Percentiles rank a stretch among this genome's conserved stretches.
phyloP scores from a whole-genome alignment of 2,888 invertebrate species.

The Harmothoe impar region DNA sequence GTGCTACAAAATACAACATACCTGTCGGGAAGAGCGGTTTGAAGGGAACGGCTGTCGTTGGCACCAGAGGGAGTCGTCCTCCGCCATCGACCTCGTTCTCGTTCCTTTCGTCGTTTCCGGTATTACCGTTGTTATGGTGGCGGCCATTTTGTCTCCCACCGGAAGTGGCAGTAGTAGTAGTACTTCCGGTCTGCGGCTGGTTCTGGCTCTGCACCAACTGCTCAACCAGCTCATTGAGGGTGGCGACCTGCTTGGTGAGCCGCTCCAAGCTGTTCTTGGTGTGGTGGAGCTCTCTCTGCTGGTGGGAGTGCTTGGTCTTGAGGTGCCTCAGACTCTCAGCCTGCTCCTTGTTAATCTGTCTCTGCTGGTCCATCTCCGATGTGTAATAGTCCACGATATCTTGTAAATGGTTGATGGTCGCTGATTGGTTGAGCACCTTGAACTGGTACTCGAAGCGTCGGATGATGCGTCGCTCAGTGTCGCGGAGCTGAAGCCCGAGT shows the following conservation, averaged over 20 bases:
- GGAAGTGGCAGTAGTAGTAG: background rate
- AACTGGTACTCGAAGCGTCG: conserved; percentile 36
- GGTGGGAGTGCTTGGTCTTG: conserved; percentile 30
- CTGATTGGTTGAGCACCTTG: conserved; percentile 56
- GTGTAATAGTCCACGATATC: conserved; percentile 50
- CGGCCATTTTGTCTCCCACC: background rate
- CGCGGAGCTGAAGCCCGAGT: background rate
- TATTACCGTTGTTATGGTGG: background rate
- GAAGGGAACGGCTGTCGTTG: conserved; percentile 48
- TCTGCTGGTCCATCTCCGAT: conserved; percentile 41
- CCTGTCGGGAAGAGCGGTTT: conserved; percentile 52
- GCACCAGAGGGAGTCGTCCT: background rate
- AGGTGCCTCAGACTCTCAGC: background rate
- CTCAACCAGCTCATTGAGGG: conserved; percentile 36
- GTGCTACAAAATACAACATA: background rate
- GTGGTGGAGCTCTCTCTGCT: conserved; percentile 34
- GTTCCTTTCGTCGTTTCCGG: background rate
- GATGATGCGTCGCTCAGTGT: conserved; percentile 50
- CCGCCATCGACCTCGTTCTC: conserved; percentile 38
- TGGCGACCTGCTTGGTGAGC: background rate
- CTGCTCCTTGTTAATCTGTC: conserved; percentile 7
- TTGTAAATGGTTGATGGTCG: conserved; percentile 56
- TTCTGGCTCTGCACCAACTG: background rate
- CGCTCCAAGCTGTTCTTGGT: conserved; percentile 10
- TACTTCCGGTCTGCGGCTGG: background rate